Evolutionary conservation across 2,797 vertebrate species (phyloP).

Genomic region (Perodicticus potto): DNA sequence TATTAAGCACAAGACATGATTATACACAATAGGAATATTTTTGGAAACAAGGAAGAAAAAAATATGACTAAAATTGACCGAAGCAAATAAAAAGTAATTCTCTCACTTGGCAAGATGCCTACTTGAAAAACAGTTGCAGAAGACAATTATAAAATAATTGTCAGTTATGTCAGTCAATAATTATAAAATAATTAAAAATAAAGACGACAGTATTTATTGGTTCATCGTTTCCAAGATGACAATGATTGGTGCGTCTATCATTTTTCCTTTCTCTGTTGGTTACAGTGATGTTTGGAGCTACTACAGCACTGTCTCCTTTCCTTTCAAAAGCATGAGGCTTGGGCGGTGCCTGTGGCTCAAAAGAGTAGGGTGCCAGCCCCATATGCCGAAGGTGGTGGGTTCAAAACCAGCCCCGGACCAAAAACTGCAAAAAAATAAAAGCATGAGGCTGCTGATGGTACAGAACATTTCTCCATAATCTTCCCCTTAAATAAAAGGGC

Average conservation of each 20-base stretch:
- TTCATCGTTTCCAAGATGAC: neutral
- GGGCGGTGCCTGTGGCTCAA: too few relatives aligned
- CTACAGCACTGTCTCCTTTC: neutral
- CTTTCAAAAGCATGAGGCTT: neutral
- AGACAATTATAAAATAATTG: too few relatives aligned
- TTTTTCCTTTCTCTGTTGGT: neutral
- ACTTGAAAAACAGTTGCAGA: too few relatives aligned
- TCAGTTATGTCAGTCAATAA: too few relatives aligned
- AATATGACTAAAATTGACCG: neutral
- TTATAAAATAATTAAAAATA: too few relatives aligned
- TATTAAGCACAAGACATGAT: neutral
- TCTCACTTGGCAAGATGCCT: neutral
- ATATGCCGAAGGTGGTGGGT: too few relatives aligned
- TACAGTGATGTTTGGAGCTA: too few relatives aligned
- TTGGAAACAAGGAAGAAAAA: neutral
- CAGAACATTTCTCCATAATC: neutral
- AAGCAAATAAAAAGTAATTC: neutral
- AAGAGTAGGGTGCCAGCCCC: too few relatives aligned
- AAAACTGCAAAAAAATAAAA: neutral
- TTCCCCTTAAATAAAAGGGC: neutral
- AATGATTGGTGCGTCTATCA: too few relatives aligned
- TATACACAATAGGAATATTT: neutral
- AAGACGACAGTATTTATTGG: neutral
- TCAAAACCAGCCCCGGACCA: too few relatives aligned
- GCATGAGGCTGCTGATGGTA: neutral